Evolutionary conservation across 1,140 invertebrate genomes (phyloP), one percentile per base, ranked within the genome.

Genomic region (Neodiprion lecontei): DNA sequence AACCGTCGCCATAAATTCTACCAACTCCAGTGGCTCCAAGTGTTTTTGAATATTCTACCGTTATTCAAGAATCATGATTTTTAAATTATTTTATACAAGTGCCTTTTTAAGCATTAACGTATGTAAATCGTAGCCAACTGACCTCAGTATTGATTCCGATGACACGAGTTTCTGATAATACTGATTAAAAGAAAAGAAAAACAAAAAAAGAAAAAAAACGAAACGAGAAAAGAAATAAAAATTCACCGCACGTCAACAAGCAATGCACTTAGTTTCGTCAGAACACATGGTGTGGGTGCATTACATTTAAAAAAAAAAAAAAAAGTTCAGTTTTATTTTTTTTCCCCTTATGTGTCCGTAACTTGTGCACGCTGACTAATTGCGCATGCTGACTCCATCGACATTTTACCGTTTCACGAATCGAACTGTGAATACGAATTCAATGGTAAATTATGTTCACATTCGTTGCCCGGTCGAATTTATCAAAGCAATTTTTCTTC

Each of bases 61-160:
- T 82, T 78, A 82, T 80, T 76, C 50, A 81, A 83, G 81, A 70
- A 79, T 28, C 50, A 23, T 83, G 78, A 82, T 79, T 80, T 79
- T 86, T 84, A 78, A 79, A 81, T 84, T 87, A 80, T 84, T 88
- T 87, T 87, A 82, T 85, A 87, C 82, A 83, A 87, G 86, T 88
- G 87, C 86, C 87, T 88, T 88, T 87, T 84, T 81, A 75, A 72
- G 73, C 68, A 61, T 61, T 61, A 61, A 61, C 53, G 53, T 61
- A 14, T 61, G 53, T 74, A 47, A 47, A 70, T 21, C 50, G 67
- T 68, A 74, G 65, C 21, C 65, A 21, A 40, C n/a, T 48, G 48
- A 50, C 40, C 69, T 48, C 48, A 72, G 10, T 72, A 17, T 65
- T 72, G 11, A 17, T 61, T 61, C 5, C 28, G 28, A 40, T 61